Conservation (phyloP, 2,797 vertebrate species). For the Margarornis squamiger region DNA sequence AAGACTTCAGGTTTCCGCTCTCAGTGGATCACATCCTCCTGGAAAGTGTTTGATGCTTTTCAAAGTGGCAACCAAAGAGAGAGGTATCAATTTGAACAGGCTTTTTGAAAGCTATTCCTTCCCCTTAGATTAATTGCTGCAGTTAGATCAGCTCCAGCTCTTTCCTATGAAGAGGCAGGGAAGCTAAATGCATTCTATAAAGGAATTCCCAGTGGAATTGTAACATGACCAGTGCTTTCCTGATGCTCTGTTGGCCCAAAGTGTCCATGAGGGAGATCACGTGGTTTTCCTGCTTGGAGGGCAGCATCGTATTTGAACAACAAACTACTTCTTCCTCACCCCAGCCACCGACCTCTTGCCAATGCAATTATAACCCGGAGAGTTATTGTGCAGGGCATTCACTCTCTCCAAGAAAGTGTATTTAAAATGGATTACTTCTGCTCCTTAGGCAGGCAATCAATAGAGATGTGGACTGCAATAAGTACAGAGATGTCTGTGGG, state of each 20-base stretch:
- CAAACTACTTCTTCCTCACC: neutral
- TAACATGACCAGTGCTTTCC: neutral
- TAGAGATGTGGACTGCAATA: slow-evolving; percentile 88
- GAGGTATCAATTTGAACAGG: neutral
- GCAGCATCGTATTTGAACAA: neutral
- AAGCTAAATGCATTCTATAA: neutral
- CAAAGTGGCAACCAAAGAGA: neutral
- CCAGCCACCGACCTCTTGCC: slow-evolving; percentile 69
- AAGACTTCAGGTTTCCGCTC: neutral
- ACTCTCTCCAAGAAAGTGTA: slow-evolving; percentile 76
- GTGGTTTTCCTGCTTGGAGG: neutral
- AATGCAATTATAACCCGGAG: slow-evolving; percentile 69
- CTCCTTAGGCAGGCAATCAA: slow-evolving; percentile 83
- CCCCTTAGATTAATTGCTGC: neutral
- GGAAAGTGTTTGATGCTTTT: slow-evolving; percentile 1
- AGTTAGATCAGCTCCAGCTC: neutral
- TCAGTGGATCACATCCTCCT: neutral
- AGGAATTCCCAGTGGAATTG: neutral
- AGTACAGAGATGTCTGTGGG: slow-evolving; percentile 81
- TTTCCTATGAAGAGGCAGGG: neutral
- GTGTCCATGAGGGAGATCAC: neutral
- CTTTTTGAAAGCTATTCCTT: neutral
- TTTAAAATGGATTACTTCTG: slow-evolving; percentile 93
- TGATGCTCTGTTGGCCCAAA: neutral
- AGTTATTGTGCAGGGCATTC: slow-evolving; percentile 41